Base-by-base conservation (phyloP, 2,113 vertebrate genomes). In the Elephantulus edwardii region DNA sequence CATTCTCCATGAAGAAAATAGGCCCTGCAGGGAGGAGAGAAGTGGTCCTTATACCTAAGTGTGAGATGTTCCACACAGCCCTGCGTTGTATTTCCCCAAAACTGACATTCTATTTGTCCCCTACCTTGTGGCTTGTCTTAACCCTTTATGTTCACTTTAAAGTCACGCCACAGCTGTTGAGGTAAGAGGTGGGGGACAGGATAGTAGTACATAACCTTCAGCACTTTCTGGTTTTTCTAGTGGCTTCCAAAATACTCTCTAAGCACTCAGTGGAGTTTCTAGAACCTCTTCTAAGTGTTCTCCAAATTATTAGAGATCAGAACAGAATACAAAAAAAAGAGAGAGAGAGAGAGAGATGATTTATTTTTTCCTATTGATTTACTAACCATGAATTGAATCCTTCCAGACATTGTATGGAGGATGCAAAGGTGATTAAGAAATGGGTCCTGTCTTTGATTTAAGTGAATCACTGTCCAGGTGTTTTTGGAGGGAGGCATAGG, bases 271-370 rank as follows among this genome's bases (percentile, higher is more conserved):
- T 13, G 30, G 12, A 42, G 14, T 86, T 83, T 77, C 71, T 87
- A 64, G 89, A 88, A 35, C 83, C 10, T 92, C 46, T 76, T 81
- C 70, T 86, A 91, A 84, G 68, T 81, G 74, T 40, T 42, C 62
- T 28, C 44, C 14, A 71, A 56, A 84, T 60, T 84, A 8, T 78
- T 54, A 81, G 68, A 91, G 40, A 89, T 48, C 54, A 94, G 60
- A 92, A 71, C 62, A 24, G 88, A 85, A 82, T 77, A 71, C 38
- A 78, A 26, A 92, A 66, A 46, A 88, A 89, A 86, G 16, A n/a
- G n/a, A n/a, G n/a, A n/a, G n/a, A n/a, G n/a, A n/a, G n/a, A n/a
- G n/a, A n/a, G n/a, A n/a, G n/a, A n/a, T n/a, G n/a, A n/a, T n/a
- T n/a, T 6, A 75, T 50, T 68, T 56, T 48, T 77, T 54, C 83